Evolutionary conservation across 2,797 vertebrate species (phyloP).

Genomic region (Melanotaenia boesemani): DNA sequence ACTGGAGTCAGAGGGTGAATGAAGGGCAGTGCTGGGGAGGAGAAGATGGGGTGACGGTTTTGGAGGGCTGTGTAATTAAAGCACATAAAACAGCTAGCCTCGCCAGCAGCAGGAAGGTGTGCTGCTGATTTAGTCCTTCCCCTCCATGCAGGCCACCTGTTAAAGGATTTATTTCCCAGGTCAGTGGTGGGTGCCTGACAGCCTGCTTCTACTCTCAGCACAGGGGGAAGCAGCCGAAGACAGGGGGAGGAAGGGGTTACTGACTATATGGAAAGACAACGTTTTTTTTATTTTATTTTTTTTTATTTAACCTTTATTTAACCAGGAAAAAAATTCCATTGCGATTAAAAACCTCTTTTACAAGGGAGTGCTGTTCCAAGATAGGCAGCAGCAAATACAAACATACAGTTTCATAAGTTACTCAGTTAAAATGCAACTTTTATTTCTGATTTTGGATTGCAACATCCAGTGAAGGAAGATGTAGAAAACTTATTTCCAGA

Average conservation of each 20-base stretch:
- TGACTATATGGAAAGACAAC: constrained; percentile 37
- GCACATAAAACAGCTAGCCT: constrained; percentile 79
- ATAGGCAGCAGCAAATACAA: too few species aligned
- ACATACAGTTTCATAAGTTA: too few species aligned
- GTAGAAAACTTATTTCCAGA: constrained; percentile 44
- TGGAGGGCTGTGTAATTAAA: constrained; percentile 78
- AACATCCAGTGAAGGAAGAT: constrained; percentile 20
- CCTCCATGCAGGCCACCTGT: constrained; percentile 80
- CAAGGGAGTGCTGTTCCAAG: too few species aligned
- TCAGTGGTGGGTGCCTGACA: constrained; percentile 69
- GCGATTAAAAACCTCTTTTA: too few species aligned
- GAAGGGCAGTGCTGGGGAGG: constrained; percentile 66
- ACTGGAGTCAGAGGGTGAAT: constrained; percentile 67
- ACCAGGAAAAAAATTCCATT: too few species aligned
- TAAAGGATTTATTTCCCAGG: constrained; percentile 82
- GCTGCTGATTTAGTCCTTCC: constrained; percentile 80
- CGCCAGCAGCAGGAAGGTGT: constrained; percentile 77
- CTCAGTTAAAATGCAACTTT: background rate
- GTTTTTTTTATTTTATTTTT: too few species aligned
- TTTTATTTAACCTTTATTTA: too few species aligned
- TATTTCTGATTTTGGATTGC: constrained; percentile 36
- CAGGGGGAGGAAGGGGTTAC: constrained; percentile 22
- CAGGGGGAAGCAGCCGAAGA: constrained; percentile 33
- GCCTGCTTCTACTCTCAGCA: constrained; percentile 60
- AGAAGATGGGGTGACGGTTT: constrained; percentile 60